Evolutionary conservation across 2,797 vertebrate genomes (phyloP), one percentile per base, ranked within the genome.

Genomic region (Lithobates pipiens): DNA sequence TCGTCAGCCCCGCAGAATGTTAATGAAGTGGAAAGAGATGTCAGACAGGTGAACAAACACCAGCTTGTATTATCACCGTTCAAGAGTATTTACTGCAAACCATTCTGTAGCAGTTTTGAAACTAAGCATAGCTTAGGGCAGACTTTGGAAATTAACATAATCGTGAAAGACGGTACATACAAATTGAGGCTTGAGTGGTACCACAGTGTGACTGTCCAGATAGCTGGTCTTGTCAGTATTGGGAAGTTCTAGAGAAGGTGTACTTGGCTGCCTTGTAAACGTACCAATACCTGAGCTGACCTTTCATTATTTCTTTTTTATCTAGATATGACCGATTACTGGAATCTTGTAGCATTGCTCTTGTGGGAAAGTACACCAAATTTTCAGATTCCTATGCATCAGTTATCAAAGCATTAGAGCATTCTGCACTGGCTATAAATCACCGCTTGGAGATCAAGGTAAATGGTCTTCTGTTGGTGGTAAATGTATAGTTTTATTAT

Each of bases 1-100:
- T 90, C 92, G 92, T 88, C 95, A 94, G 91, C 94, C 96, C 63
- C 94, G 95, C 75, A 97, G 91, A 89, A 96, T 97, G 96, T 95
- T 99, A n/a, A 93, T 95, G 90, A 99, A 98, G 88, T 99, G 97
- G 98, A 99, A 97, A 78, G 97, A 99, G 90, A 98, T 99, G 95
- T 96, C 98, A 29, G 96, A 99, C 92, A 96, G 98, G 98, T 98
- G 89, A 84, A 7, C 21, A 61, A 61, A 61, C 18, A 8, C 54
- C 54, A 61, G 50, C 50, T 54, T 54, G 16, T 54, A 54, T 18
- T 54, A 54, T 54, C 4, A 5, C 4, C 18, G 50, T 54, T 54
- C 11, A 46, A 18, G 50, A 18, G 5, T 54, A 4, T 54, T 54
- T 18, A 54, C 50, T 54, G 16, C 8, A 46, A 54, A 16, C 50